These are phyloP conservation scores for Cyprinodon diabolis DNA, from an alignment of 2,797 vertebrate genomes.

Conservation along the genomic window DNA sequence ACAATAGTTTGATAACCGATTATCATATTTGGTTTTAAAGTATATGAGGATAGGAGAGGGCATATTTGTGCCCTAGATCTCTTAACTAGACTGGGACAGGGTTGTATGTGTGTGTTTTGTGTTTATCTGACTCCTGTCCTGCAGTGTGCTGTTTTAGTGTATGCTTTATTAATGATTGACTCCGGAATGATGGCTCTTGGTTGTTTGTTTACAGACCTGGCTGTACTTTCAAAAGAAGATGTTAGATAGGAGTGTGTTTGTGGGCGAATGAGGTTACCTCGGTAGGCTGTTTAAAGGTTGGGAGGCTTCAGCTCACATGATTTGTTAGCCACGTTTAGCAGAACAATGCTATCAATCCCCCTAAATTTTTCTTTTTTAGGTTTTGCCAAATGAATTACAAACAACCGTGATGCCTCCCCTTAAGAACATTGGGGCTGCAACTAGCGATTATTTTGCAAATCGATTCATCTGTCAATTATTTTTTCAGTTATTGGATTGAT, in stretches of 20 bases:
- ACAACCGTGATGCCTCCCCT: too few relatives aligned
- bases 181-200: conserved; percentile 1
- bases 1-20: not conserved
- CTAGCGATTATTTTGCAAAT: too few relatives aligned
- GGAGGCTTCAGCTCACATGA: not conserved
- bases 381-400: too few relatives aligned
- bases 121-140: conserved; percentile 32
- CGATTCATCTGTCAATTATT: too few relatives aligned
- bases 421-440: too few relatives aligned
- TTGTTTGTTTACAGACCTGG: conserved; percentile 14
- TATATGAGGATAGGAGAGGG: not conserved
- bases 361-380: too few relatives aligned
- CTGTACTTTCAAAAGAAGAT: conserved; percentile 41
- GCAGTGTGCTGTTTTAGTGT: not conserved
- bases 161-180: conserved; percentile 60
- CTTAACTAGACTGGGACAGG: not conserved
- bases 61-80: conserved; percentile 1
- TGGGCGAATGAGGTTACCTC: conserved; percentile 15
- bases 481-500: too few relatives aligned
- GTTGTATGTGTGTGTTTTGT: not conserved
- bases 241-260: conserved; percentile 44
- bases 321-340: not conserved
- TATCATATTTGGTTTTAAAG: not conserved
- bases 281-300: conserved; percentile 35
- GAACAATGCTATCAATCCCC: too few relatives aligned